A percentile compares a stretch with the other conserved stretches of the same genome.
These are phyloP conservation scores for Spizaetus ornatus DNA, from an alignment of 2,113 vertebrate genomes.

Conservation along the genomic window DNA sequence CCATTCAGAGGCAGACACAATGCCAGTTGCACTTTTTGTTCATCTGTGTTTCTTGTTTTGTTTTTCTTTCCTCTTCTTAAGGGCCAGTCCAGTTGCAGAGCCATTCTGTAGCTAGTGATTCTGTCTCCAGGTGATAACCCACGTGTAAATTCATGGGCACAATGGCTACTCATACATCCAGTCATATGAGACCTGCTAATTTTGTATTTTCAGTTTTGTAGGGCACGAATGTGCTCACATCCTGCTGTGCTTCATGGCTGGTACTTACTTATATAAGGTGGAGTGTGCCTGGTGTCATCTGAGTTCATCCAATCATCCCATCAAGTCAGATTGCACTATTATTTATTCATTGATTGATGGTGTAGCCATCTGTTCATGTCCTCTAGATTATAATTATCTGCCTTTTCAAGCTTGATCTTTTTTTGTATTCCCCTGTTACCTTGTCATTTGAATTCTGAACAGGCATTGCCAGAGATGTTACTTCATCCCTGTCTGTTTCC, in stretches of 20 bases:
- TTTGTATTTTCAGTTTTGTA: not conserved
- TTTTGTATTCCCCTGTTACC: not conserved
- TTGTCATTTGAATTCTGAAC: slow-evolving; percentile 21
- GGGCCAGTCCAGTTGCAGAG: not conserved
- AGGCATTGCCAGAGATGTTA: slow-evolving; percentile 1
- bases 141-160: not conserved
- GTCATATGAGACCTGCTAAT: not conserved
- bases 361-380: slow-evolving; percentile 43
- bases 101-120: not conserved
- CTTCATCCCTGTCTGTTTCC: not conserved
- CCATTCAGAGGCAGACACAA: not conserved
- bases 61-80: not conserved
- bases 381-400: slow-evolving; percentile 38
- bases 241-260: not conserved
- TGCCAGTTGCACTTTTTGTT: not conserved
- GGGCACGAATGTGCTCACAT: not conserved
- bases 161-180: not conserved
- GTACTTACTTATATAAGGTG: slow-evolving; percentile 1
- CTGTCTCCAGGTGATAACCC: not conserved
- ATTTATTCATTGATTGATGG: slow-evolving; percentile 55
- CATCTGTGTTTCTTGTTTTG: not conserved
- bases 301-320: slow-evolving; percentile 34
- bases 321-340: slow-evolving; percentile 33
- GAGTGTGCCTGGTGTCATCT: not conserved
- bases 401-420: slow-evolving; percentile 14